These are phyloP conservation scores for Brachymystax lenok DNA, from an alignment of 2,797 vertebrate genomes.

Conservation along the genomic window DNA sequence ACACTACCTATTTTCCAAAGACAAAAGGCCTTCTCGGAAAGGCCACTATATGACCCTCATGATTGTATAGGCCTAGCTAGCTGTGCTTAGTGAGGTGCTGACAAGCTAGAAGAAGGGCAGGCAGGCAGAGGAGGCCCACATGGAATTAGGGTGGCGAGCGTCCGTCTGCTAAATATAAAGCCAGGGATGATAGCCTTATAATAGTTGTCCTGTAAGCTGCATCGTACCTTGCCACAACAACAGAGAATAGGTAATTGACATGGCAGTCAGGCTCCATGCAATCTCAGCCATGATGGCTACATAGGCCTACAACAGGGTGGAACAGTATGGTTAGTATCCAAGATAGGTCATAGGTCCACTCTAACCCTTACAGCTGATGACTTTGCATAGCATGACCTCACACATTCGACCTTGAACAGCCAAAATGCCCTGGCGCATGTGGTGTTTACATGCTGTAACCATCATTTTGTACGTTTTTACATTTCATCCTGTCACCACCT, in stretches of 20 bases:
- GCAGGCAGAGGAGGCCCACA: constrained; percentile 8
- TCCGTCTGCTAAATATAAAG: constrained; percentile 49
- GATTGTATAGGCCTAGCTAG: background rate
- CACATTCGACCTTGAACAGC: background rate
- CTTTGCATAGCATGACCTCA: background rate
- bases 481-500: background rate
- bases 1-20: background rate
- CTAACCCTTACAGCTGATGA: background rate
- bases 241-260: constrained; percentile 20
- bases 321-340: background rate
- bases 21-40: background rate
- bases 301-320: background rate
- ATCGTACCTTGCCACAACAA: constrained; percentile 23
- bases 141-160: constrained; percentile 3
- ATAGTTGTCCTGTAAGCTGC: constrained; percentile 45
- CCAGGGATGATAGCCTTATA: constrained; percentile 29
- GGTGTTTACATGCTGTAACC: background rate
- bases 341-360: background rate
- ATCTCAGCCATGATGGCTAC: background rate
- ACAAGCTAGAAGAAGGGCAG: constrained; percentile 30
- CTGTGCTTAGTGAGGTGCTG: constrained; percentile 28
- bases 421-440: background rate
- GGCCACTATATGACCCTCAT: background rate
- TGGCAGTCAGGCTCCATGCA: background rate
- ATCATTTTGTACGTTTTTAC: no score